phyloP scores from a whole-genome alignment of 1,140 invertebrate species.

The Eumaeus atala region DNA sequence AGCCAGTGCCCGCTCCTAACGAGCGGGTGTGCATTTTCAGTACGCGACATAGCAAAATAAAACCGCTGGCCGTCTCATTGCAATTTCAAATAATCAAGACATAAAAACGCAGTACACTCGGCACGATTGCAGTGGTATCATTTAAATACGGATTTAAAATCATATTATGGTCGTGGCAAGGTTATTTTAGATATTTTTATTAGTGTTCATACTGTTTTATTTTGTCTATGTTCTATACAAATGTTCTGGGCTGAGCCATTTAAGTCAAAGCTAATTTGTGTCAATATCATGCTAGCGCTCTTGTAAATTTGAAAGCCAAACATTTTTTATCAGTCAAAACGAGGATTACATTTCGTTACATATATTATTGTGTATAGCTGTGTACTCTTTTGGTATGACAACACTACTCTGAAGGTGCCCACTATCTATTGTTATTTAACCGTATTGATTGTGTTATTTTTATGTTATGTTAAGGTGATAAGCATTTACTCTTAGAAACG shows the following conservation, averaged over 20 bases:
- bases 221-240: no score
- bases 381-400: no score
- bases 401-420: no score
- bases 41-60: conserved; percentile 23
- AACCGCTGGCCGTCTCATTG: conserved; percentile 28
- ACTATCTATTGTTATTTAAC: no score
- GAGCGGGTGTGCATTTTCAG: conserved; percentile 69
- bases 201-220: no score
- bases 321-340: background rate
- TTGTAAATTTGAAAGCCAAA: background rate
- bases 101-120: conserved; percentile 3
- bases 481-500: no score
- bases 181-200: no score
- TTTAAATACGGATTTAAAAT: no score
- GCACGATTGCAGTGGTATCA: background rate
- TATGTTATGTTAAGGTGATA: no score
- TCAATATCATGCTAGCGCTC: conserved; percentile 8
- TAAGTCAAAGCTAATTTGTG: conserved; percentile 18
- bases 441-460: no score
- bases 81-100: conserved; percentile 21
- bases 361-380: background rate
- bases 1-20: conserved; percentile 58
- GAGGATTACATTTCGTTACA: background rate
- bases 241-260: background rate
- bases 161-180: no score